Percentiles rank a stretch among this genome's conserved stretches.
Conservation (phyloP, 2,113 vertebrate genomes). For the Myodes glareolus region DNA sequence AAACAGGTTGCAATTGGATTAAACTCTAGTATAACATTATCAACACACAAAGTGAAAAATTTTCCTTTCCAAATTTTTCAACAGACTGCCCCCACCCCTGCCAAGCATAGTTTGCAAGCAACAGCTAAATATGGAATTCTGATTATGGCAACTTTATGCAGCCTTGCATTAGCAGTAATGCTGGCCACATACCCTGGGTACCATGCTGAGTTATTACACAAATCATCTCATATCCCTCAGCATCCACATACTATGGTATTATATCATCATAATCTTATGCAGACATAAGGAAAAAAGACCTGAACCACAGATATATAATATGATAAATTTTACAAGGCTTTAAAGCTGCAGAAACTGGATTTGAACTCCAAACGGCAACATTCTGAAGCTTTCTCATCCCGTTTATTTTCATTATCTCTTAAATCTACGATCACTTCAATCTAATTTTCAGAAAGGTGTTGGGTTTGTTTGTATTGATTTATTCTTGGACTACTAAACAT, state of each 20-base stretch:
- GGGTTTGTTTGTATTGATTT: background rate
- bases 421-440: background rate
- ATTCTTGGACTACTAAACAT: constrained; percentile 6
- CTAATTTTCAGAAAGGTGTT: background rate
- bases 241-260: background rate
- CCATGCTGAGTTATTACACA: background rate
- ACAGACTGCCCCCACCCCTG: background rate
- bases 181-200: background rate
- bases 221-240: background rate
- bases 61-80: background rate
- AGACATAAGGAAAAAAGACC: background rate
- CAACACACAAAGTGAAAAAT: background rate
- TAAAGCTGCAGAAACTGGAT: background rate
- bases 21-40: background rate
- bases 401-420: background rate
- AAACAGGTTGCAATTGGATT: background rate
- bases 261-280: background rate
- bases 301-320: background rate
- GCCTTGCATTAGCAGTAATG: background rate
- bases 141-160: background rate
- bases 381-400: background rate
- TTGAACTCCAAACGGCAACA: background rate
- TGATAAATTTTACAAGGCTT: background rate
- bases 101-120: background rate
- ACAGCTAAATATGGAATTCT: background rate